phyloP scores from a whole-genome alignment of 2,888 invertebrate species.

The Allygus modestus region DNA sequence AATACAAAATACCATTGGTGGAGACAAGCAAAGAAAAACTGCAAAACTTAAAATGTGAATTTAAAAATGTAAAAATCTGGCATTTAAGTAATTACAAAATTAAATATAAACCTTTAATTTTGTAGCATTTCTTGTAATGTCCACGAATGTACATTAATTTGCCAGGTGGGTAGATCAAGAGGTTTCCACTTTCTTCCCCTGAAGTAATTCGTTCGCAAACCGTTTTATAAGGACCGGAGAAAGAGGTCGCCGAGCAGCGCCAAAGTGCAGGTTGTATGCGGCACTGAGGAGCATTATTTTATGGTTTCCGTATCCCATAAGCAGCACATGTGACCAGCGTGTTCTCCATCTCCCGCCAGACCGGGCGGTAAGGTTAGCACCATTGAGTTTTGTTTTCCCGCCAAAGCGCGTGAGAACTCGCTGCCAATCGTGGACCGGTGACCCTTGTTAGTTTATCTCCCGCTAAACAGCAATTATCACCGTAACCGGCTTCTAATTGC shows the following conservation, averaged over 20 bases:
- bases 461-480: conserved; percentile 21
- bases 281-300: not conserved
- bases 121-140: no score
- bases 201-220: no score
- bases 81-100: no score
- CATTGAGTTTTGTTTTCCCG: conserved; percentile 1
- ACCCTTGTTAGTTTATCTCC: conserved; percentile 46
- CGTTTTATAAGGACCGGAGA: no score
- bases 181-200: no score
- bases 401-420: conserved; percentile 29
- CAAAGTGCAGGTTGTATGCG: not conserved
- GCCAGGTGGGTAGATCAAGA: no score
- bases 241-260: not conserved
- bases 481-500: conserved; percentile 27
- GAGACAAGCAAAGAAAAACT: no score
- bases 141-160: no score
- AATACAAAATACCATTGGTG: no score
- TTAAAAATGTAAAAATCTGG: no score
- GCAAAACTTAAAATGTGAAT: no score
- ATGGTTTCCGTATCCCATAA: conserved; percentile 7
- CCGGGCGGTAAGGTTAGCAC: not conserved
- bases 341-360: not conserved
- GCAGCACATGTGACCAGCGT: not conserved
- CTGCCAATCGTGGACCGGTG: conserved; percentile 29
- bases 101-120: no score